These are phyloP conservation scores for Drosophila macrospina DNA, from an alignment of 2,888 invertebrate genomes.

Conservation along the genomic window DNA sequence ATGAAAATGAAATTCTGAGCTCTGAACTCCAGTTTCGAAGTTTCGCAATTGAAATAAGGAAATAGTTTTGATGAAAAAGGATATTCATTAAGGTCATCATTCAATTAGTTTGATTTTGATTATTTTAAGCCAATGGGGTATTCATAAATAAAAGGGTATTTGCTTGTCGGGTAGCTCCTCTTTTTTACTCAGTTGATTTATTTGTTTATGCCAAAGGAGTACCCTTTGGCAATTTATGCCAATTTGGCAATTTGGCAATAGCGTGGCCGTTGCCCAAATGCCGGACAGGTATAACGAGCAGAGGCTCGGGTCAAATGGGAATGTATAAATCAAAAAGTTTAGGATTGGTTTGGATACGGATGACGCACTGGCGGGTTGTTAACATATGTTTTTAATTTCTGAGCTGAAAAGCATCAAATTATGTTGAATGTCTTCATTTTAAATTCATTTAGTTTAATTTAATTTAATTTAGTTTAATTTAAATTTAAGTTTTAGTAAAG, in stretches of 20 bases:
- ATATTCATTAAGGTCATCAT: neutral
- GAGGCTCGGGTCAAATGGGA: slow-evolving; percentile 39
- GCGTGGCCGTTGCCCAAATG: slow-evolving; percentile 28
- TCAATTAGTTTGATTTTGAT: no score
- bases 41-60: neutral
- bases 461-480: slow-evolving; percentile 37
- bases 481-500: slow-evolving; percentile 2
- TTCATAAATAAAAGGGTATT: neutral
- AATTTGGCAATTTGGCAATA: slow-evolving; percentile 75
- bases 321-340: slow-evolving; percentile 66
- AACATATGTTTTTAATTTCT: neutral
- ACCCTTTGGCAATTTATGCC: slow-evolving; percentile 64
- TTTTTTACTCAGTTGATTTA: slow-evolving; percentile 59
- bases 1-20: neutral
- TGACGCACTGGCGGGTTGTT: neutral
- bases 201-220: slow-evolving; percentile 65
- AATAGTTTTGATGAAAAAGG: neutral
- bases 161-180: slow-evolving; percentile 5
- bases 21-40: no score
- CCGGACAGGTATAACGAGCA: slow-evolving; percentile 39
- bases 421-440: slow-evolving; percentile 7
- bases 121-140: no score
- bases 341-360: neutral
- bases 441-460: slow-evolving; percentile 11
- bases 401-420: neutral